These are phyloP conservation scores for Myathropa florea DNA, from an alignment of 2,888 invertebrate species.

Conservation along the genomic window DNA sequence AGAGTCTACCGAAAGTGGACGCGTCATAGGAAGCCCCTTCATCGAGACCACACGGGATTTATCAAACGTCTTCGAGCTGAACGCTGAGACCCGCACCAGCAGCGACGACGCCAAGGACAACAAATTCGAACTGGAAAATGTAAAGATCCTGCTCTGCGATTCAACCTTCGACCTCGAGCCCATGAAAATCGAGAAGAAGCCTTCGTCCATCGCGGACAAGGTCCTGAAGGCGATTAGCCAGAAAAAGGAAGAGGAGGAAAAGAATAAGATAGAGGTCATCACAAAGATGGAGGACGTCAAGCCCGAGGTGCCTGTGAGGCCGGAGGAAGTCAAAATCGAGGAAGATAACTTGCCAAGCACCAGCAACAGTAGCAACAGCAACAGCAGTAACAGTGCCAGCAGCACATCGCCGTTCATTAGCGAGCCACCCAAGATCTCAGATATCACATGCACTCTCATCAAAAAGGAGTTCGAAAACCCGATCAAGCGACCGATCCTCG, in stretches of 20 bases:
- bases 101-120: constrained; percentile 76
- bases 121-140: constrained; percentile 79
- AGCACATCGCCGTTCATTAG: constrained; percentile 70
- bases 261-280: constrained; percentile 81
- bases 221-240: constrained; percentile 83
- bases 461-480: constrained; percentile 72
- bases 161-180: constrained; percentile 77
- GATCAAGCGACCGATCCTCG: constrained; percentile 74
- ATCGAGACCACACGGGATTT: constrained; percentile 77
- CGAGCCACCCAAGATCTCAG: constrained; percentile 77
- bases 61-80: constrained; percentile 78
- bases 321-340: constrained; percentile 77
- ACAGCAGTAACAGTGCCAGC: constrained; percentile 42
- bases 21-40: constrained; percentile 77
- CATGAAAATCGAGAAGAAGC: constrained; percentile 78
- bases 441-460: constrained; percentile 65
- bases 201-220: constrained; percentile 85
- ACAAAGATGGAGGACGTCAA: constrained; percentile 74
- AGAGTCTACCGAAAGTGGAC: constrained; percentile 31
- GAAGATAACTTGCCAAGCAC: constrained; percentile 69
- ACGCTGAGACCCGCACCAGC: constrained; percentile 75
- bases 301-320: constrained; percentile 25
- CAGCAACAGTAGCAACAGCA: constrained; percentile 40
- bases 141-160: constrained; percentile 78
- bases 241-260: constrained; percentile 82